These are phyloP conservation scores for Scrobipalpa costella DNA, from an alignment of 2,888 invertebrate species.

Conservation along the genomic window DNA sequence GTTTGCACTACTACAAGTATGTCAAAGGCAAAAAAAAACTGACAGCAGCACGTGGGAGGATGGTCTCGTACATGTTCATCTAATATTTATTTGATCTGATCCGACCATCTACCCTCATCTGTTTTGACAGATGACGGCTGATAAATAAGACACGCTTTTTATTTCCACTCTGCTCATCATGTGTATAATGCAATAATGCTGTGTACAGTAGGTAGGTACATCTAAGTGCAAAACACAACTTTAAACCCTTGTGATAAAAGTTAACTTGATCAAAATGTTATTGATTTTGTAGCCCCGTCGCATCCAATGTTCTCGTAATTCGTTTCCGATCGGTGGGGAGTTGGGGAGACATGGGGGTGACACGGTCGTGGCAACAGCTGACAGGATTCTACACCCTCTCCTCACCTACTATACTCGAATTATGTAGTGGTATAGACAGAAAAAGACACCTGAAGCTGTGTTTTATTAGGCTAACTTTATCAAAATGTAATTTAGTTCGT, in stretches of 20 bases:
- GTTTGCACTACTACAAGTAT: too few relatives aligned
- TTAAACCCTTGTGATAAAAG: neutral
- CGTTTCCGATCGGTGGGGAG: neutral
- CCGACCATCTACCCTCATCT: constrained; percentile 10
- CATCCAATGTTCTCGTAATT: neutral
- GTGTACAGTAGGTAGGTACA: too few relatives aligned
- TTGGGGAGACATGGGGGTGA: neutral
- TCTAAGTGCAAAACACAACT: neutral
- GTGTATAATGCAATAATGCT: neutral
- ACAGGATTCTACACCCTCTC: neutral
- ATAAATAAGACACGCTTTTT: neutral
- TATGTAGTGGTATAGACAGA: too few relatives aligned
- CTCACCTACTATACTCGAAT: neutral
- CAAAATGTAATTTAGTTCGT: too few relatives aligned
- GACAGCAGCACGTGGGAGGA: too few relatives aligned
- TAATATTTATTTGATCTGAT: too few relatives aligned
- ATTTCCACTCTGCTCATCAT: neutral
- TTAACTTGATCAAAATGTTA: neutral
- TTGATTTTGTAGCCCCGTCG: neutral
- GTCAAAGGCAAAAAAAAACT: too few relatives aligned
- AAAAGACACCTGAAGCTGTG: too few relatives aligned
- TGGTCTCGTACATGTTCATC: too few relatives aligned
- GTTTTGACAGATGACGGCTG: constrained; percentile 7
- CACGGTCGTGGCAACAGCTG: constrained; percentile 4
- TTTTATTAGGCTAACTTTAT: too few relatives aligned